phyloP scores from a whole-genome alignment of 92 coral and sea anemone genomes.

The Parazoanthus swiftii region DNA sequence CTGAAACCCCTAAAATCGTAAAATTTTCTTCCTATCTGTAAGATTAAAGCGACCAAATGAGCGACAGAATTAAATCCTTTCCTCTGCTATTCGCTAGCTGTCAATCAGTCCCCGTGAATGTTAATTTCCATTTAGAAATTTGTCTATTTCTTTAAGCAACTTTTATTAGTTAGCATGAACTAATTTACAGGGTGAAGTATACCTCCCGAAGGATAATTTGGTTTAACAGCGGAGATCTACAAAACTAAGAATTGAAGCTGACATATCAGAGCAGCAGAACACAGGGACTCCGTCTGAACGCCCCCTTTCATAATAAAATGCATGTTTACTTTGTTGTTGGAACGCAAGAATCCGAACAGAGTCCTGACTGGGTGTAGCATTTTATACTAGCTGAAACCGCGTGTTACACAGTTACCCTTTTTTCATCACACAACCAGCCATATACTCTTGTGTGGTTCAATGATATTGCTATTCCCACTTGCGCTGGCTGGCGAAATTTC shows the following conservation, averaged over 20 bases:
- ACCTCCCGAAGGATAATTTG: background rate
- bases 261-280: conserved; percentile 18
- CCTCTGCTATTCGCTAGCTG: conserved; percentile 3
- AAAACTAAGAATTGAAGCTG: background rate
- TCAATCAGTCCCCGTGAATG: conserved; percentile 38
- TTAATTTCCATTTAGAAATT: conserved; percentile 34
- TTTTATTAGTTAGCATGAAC: background rate
- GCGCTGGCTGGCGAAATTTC: background rate
- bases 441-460: background rate
- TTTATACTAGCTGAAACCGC: background rate
- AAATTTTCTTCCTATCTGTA: background rate
- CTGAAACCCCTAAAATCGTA: conserved; percentile 18
- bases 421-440: background rate
- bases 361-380: conserved; percentile 15
- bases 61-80: conserved; percentile 33
- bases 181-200: background rate
- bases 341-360: conserved; percentile 10
- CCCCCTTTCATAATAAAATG: conserved; percentile 37
- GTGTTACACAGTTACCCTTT: background rate
- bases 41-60: conserved; percentile 5
- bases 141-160: background rate
- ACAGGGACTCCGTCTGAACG: conserved; percentile 18
- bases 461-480: conserved; percentile 23
- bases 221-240: background rate
- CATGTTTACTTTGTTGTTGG: conserved; percentile 27